Evolutionary conservation across 1,140 invertebrate species (phyloP).

Genomic region (Megalopta genalis): DNA sequence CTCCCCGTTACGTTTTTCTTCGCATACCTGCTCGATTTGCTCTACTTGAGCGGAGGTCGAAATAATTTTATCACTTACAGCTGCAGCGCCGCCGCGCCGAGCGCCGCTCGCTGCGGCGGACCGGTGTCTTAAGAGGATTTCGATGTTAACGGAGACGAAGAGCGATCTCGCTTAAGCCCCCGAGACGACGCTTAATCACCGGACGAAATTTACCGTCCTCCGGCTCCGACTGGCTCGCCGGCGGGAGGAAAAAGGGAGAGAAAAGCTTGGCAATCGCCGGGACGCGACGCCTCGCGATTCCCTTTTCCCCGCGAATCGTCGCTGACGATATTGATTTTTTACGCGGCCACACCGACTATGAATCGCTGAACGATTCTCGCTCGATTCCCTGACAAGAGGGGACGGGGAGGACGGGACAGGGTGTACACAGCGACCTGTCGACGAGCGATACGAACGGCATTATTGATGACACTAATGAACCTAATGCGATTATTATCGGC

Average conservation of each 20-base stretch:
- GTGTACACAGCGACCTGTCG: not conserved
- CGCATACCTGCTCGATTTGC: slow-evolving; percentile 36
- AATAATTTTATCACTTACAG: slow-evolving; percentile 69
- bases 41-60: slow-evolving; percentile 61
- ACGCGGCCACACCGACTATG: not conserved
- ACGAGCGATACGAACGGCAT: not conserved
- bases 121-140: slow-evolving; percentile 59
- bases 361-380: slow-evolving; percentile 11
- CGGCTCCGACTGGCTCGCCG: not conserved
- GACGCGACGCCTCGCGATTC: not conserved
- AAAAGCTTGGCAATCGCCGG: slow-evolving; percentile 12
- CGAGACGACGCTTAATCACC: slow-evolving; percentile 60
- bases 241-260: slow-evolving; percentile 31
- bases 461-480: slow-evolving; percentile 28
- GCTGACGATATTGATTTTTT: slow-evolving; percentile 11
- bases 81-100: slow-evolving; percentile 31
- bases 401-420: not conserved
- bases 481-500: slow-evolving; percentile 16
- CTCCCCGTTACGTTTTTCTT: slow-evolving; percentile 37
- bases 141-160: slow-evolving; percentile 64
- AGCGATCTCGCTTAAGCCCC: slow-evolving; percentile 59
- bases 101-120: slow-evolving; percentile 7
- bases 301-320: not conserved
- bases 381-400: not conserved
- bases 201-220: slow-evolving; percentile 56